Evolutionary conservation across 2,113 vertebrate genomes (phyloP).

Genomic region (Oncorhynchus mykiss): DNA sequence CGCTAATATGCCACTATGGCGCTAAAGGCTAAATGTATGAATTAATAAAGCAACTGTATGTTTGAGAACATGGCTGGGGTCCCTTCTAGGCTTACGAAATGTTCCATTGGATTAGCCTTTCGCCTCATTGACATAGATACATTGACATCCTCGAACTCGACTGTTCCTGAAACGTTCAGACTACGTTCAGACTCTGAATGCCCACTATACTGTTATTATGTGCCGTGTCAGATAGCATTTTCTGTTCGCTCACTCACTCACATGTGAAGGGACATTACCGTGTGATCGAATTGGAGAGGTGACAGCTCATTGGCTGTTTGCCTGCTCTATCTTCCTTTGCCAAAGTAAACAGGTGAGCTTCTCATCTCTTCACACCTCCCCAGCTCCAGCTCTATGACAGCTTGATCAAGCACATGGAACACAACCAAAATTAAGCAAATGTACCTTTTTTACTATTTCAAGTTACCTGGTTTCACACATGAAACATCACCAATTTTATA

Average conservation of each 20-base stretch:
- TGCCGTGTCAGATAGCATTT: constrained; percentile 37
- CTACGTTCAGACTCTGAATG: constrained; percentile 11
- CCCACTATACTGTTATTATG: constrained; percentile 20
- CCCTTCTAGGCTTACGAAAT: neutral
- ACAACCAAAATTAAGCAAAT: constrained; percentile 36
- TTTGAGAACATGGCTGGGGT: constrained; percentile 5
- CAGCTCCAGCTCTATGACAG: constrained; percentile 68
- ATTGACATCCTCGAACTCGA: constrained; percentile 5
- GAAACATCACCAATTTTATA: no score
- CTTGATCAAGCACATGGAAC: constrained; percentile 54
- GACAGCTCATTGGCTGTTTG: constrained; percentile 81
- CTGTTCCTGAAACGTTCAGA: constrained; percentile 14
- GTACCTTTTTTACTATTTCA: constrained; percentile 14
- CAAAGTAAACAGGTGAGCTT: constrained; percentile 84
- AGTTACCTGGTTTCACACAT: neutral
- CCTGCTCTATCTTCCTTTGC: constrained; percentile 70
- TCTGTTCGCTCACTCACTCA: constrained; percentile 6
- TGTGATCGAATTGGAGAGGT: constrained; percentile 65
- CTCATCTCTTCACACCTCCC: constrained; percentile 79
- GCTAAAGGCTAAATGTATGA: constrained; percentile 10
- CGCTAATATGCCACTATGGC: constrained; percentile 19
- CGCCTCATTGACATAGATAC: constrained; percentile 25
- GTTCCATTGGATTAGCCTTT: constrained; percentile 1
- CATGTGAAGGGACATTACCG: constrained; percentile 70
- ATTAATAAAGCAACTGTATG: constrained; percentile 32